Base-by-base conservation (phyloP, 2,113 vertebrate species). In the Psilopsiagon aymara region DNA sequence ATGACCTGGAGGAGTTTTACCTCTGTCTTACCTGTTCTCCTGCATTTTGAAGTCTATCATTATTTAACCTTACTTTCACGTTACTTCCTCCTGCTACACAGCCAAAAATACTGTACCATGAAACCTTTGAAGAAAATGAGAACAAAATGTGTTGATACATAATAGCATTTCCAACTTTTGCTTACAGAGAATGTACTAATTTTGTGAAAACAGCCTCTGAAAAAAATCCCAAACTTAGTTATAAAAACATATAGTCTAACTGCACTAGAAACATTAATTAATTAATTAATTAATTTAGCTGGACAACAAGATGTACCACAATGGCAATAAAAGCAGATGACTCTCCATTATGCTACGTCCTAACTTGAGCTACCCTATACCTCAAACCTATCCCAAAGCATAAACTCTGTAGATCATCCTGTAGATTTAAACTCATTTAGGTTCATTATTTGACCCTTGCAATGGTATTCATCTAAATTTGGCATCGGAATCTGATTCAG, bases 31-130 rank as follows among this genome's bases (percentile, higher is more conserved):
- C 99, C 98, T 98, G 95, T 97, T 98, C 98, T 97, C 99, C 99
- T 89, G 99, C 98, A 95, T 98, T 99, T 90, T 95, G 91, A 91
- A 99, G 98, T 70, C 97, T 98, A 81, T 98, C 98, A 95, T 99
- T 97, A 92, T 98, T 98, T 66, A 99, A 96, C 16, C 98, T 98
- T 66, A 99, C 99, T 98, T 99, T 99, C 25, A 23, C 81, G 82
- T 98, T 98, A 74, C 97, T 94, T 71, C 98, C 97, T 86, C 97
- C 97, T 43, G 98, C 98, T 94, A 97, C 97, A 92, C 93, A 98
- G 29, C 98, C 98, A 35, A 98, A 98, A 94, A 99, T 98, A 93
- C 98, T 97, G 92, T 99, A 99, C 99, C 99, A 99, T 10, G 97
- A 97, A 88, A 99, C 99, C 99, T 98, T 95, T 74, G 53, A 41